Conservation (phyloP, 64 coral and sea anemone species). For the Pocillopora damicornis region DNA sequence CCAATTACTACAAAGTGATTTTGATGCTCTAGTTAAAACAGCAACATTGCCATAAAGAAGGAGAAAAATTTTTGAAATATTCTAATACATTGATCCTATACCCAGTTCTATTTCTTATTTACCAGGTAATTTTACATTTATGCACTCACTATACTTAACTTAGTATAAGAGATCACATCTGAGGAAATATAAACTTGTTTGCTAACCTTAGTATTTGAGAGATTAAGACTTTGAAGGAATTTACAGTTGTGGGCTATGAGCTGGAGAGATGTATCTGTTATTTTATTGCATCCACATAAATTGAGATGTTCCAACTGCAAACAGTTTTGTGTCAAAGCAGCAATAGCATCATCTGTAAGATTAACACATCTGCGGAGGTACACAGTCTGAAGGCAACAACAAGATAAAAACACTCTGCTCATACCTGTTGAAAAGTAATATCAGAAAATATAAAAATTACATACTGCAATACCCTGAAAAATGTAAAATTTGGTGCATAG, state of each 20-base stretch:
- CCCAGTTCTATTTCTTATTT: too few relatives aligned
- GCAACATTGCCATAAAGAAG: too few relatives aligned
- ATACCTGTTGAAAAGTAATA: conserved; percentile 42
- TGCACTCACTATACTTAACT: too few relatives aligned
- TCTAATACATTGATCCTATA: too few relatives aligned
- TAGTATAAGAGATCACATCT: too few relatives aligned
- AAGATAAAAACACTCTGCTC: conserved; percentile 41
- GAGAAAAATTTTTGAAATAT: too few relatives aligned
- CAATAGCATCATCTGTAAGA: conserved; percentile 63
- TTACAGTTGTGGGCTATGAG: conserved; percentile 52
- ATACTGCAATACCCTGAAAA: too few relatives aligned
- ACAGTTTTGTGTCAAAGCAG: conserved; percentile 57
- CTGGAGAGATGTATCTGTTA: conserved; percentile 74
- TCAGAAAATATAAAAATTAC: too few relatives aligned
- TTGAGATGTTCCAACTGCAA: conserved; percentile 67
- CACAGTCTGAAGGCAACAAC: conserved; percentile 68
- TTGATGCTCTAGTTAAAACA: too few relatives aligned
- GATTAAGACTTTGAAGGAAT: conserved; percentile 82
- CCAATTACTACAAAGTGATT: too few relatives aligned
- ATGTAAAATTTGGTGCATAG: too few relatives aligned
- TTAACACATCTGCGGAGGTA: conserved; percentile 72
- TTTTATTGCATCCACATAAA: conserved; percentile 65
- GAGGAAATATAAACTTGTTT: background rate
- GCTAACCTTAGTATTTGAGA: conserved; percentile 75
- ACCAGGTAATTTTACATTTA: too few relatives aligned